phyloP scores from a whole-genome alignment of 2,888 invertebrate species.

The Eupithecia pulchellata region DNA sequence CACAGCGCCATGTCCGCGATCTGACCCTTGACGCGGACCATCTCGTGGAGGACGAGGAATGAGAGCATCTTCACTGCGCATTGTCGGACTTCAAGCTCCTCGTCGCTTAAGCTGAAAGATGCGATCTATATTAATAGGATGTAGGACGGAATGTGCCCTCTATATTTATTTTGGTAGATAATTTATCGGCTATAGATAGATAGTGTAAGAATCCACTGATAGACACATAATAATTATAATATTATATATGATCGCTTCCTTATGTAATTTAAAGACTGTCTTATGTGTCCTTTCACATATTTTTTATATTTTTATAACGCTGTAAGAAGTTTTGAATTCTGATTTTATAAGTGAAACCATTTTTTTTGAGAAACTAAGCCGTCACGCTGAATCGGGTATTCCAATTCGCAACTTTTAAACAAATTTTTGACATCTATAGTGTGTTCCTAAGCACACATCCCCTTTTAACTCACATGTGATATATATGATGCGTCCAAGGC shows the following conservation, averaged over 20 bases:
- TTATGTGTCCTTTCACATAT: too few relatives aligned
- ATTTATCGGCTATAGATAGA: too few relatives aligned
- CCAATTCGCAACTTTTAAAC: background rate
- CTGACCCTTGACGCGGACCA: constrained; percentile 97
- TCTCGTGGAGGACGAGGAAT: constrained; percentile 95
- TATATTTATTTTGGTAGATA: too few relatives aligned
- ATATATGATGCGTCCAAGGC: constrained; percentile 96
- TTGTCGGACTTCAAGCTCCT: constrained; percentile 89
- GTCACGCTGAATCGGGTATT: background rate
- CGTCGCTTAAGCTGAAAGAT: constrained; percentile 89
- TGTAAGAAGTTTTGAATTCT: too few relatives aligned
- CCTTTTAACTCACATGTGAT: constrained; percentile 87
- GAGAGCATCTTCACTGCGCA: constrained; percentile 94
- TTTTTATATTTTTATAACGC: too few relatives aligned
- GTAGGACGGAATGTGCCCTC: too few relatives aligned
- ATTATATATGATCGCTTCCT: too few relatives aligned
- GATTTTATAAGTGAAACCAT: background rate
- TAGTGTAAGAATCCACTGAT: too few relatives aligned
- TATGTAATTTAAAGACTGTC: too few relatives aligned
- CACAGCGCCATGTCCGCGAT: constrained; percentile 90
- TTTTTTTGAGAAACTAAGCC: background rate
- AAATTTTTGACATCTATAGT: background rate
- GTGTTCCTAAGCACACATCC: background rate
- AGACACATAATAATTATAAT: too few relatives aligned
- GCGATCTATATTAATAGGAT: too few relatives aligned